Evolutionary conservation across 1,140 invertebrate genomes (phyloP).

Genomic region (Drosophila persimilis): DNA sequence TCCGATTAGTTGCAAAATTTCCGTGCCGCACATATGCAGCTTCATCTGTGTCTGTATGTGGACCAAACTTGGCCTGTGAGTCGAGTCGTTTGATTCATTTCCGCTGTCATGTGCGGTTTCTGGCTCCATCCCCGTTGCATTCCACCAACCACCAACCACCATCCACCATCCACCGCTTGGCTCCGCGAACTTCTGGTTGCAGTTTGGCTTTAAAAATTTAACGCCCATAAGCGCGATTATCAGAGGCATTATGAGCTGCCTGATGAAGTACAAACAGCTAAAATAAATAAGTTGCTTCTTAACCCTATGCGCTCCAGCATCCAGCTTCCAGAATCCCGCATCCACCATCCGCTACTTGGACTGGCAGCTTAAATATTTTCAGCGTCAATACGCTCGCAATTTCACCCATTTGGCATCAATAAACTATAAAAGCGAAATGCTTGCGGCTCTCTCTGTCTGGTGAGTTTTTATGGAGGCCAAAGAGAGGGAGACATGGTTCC

Average conservation of each 20-base stretch:
- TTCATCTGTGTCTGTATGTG: conserved; percentile 16
- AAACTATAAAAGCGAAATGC: conserved; percentile 79
- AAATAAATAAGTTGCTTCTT: conserved; percentile 62
- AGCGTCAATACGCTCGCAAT: conserved; percentile 71
- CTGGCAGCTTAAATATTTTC: conserved; percentile 69
- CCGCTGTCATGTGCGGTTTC: conserved; percentile 49
- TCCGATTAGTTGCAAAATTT: conserved; percentile 81
- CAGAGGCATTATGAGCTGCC: conserved; percentile 69
- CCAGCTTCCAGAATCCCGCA: conserved; percentile 6
- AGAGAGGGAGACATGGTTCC: conserved; percentile 3
- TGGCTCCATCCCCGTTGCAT: conserved; percentile 22
- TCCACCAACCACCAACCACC: conserved; percentile 29
- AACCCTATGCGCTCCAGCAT: neutral
- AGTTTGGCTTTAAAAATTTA: conserved; percentile 64
- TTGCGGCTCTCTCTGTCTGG: conserved; percentile 56
- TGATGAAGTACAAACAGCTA: conserved; percentile 74
- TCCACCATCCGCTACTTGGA: conserved; percentile 10
- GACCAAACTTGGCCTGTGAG: conserved; percentile 15
- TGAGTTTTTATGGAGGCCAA: conserved; percentile 45
- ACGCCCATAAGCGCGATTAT: conserved; percentile 52
- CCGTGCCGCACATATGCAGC: conserved; percentile 35
- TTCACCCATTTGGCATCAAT: conserved; percentile 76
- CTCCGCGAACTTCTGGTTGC: conserved; percentile 37
- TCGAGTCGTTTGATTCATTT: conserved; percentile 71
- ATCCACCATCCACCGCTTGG: conserved; percentile 24